Conservation (phyloP, 2,888 invertebrate genomes). For the Fragum whitleyi region DNA sequence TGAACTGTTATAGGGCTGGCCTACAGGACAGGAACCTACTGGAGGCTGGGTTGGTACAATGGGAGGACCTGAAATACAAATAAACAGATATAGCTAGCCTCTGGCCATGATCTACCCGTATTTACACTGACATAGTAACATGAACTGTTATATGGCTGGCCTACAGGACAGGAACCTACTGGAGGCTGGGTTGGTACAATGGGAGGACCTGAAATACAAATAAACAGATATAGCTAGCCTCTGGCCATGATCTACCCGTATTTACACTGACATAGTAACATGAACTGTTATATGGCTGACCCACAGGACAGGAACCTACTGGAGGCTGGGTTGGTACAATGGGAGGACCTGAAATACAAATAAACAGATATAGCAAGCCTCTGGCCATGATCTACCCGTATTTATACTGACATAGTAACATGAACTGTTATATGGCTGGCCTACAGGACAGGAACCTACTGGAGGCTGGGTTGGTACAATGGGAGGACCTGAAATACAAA, state of each 20-base stretch:
- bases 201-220: neutral
- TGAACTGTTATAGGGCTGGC: constrained; percentile 49
- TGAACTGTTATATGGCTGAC: constrained; percentile 49
- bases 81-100: constrained; percentile 68
- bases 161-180: constrained; percentile 59
- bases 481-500: constrained; percentile 6
- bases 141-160: constrained; percentile 49
- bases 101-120: constrained; percentile 70
- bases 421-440: constrained; percentile 48
- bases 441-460: constrained; percentile 59
- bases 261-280: constrained; percentile 67
- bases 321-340: constrained; percentile 35
- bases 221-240: constrained; percentile 68
- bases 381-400: constrained; percentile 70
- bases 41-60: constrained; percentile 35
- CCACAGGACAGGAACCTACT: constrained; percentile 59
- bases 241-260: constrained; percentile 70
- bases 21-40: constrained; percentile 59
- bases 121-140: constrained; percentile 67
- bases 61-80: neutral
- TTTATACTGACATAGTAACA: constrained; percentile 67
- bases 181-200: constrained; percentile 35
- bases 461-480: constrained; percentile 32
- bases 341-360: neutral
- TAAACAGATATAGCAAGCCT: constrained; percentile 68